Evolutionary conservation across 2,888 invertebrate species (phyloP).

Genomic region (Limnephilus marmoratus): DNA sequence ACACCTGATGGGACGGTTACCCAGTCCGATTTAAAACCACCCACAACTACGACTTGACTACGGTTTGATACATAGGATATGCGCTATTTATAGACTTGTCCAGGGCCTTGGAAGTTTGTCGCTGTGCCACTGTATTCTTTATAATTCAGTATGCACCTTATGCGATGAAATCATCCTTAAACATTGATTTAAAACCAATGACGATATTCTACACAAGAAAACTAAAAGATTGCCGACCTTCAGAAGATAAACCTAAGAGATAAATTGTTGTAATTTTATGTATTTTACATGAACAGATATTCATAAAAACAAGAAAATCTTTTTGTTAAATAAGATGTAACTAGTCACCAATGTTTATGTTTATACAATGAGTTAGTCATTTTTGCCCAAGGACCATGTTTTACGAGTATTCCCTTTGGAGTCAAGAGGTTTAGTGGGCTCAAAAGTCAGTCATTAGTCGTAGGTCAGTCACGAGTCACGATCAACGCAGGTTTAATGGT

Average conservation of each 20-base stretch:
- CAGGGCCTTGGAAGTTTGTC: background rate
- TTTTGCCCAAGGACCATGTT: background rate
- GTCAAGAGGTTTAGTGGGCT: background rate
- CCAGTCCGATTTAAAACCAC: no score
- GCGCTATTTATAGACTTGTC: background rate
- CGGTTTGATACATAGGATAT: no score
- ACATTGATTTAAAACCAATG: background rate
- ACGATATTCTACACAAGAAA: background rate
- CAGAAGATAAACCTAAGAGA: background rate
- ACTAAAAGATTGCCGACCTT: background rate
- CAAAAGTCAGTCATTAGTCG: background rate
- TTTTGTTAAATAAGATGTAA: background rate
- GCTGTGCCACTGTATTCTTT: background rate
- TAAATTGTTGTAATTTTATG: background rate
- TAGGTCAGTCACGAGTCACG: conserved; percentile 8
- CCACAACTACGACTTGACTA: no score
- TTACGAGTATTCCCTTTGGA: background rate
- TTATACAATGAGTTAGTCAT: background rate
- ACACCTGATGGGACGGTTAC: no score
- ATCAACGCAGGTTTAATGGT: background rate
- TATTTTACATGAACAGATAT: background rate
- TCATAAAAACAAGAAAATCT: background rate
- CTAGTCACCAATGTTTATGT: background rate
- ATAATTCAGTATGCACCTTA: background rate
- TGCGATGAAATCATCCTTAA: background rate